Base-by-base conservation (phyloP, 2,797 vertebrate species). In the Anguilla megastoma region DNA sequence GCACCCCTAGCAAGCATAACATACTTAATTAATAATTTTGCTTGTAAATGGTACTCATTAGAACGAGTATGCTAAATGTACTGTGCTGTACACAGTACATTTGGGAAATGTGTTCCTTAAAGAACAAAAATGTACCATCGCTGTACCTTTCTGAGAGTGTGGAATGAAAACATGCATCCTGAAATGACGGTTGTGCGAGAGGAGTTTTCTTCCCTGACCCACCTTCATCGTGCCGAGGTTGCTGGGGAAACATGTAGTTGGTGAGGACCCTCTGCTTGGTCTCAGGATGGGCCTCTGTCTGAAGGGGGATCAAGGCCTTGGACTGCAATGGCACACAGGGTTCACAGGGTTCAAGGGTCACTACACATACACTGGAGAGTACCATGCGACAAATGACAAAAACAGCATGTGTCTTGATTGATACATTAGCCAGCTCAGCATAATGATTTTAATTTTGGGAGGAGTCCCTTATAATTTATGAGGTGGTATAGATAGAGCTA, bases 171-270 rank as follows among this genome's bases (percentile, higher is more conserved):
- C 2, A 24, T 16, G 30, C 12, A 36, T 36, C 12, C 76, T 45
- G 16, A 45, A 30, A 27, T 27, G 30, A 33, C 30, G 8, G 76
- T 24, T 48, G 18, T 48, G 16, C 6, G 14, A n/a, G 45, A 48
- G 63, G 33, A 86, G 56, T 14, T 45, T 14, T 27, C 24, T 52
- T 24, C 18, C n/a, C 8, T 18, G 41, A 50, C 85, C 36, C 96
- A 99, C 99, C 99, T 96, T 99, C 99, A 66, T 99, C 99, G 0
- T 98, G 96, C 85, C 99, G 97, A 10, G 99, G 98, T 89, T 99
- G 99, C 95, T 99, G 99, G 63, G 99, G 99, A 95, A 99, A 99
- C 99, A 99, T 99, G 95, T 99, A 99, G 96, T 99, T 99, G 92
- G 99, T 99, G 93, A 99, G 93, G 54, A 99, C 99, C 89, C 98